Conservation (phyloP, 2,888 invertebrate genomes). For the Portevinia maculata region DNA sequence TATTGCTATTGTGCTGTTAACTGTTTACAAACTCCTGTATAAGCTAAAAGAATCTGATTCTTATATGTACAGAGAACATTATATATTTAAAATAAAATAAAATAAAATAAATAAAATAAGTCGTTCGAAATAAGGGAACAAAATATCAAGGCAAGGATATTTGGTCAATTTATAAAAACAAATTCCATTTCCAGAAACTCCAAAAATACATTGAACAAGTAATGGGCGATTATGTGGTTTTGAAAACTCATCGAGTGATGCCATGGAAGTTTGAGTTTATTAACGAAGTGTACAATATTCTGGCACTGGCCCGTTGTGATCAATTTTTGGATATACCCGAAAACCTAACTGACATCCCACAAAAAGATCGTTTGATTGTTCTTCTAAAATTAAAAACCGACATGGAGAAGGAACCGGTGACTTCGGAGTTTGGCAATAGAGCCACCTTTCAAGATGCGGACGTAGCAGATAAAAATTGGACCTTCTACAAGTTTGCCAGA, state of each 20-base stretch:
- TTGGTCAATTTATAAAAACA: neutral
- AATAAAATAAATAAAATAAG: too few relatives aligned
- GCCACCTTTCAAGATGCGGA: constrained; percentile 3
- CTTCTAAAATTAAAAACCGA: constrained; percentile 4
- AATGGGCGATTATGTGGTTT: constrained; percentile 76
- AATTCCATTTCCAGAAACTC: constrained; percentile 70
- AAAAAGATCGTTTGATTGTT: neutral
- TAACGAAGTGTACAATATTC: constrained; percentile 77
- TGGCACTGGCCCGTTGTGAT: constrained; percentile 76
- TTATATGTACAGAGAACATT: too few relatives aligned
- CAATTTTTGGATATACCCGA: constrained; percentile 14
- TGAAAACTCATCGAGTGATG: constrained; percentile 76
- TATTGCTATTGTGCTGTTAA: too few relatives aligned
- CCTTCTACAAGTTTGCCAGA: neutral
- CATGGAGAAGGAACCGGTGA: neutral
- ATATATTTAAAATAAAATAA: too few relatives aligned
- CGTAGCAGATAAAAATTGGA: neutral
- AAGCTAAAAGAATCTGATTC: too few relatives aligned
- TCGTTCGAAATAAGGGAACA: too few relatives aligned
- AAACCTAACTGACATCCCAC: neutral
- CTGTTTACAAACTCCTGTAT: too few relatives aligned
- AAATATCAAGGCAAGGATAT: too few relatives aligned
- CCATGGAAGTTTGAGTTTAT: constrained; percentile 77
- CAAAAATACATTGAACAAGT: constrained; percentile 74
- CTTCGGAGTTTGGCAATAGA: constrained; percentile 20